A percentile compares a stretch with the other conserved stretches of the same genome.
Conservation (phyloP, 2,888 invertebrate genomes). For the Polymixis flavicincta region DNA sequence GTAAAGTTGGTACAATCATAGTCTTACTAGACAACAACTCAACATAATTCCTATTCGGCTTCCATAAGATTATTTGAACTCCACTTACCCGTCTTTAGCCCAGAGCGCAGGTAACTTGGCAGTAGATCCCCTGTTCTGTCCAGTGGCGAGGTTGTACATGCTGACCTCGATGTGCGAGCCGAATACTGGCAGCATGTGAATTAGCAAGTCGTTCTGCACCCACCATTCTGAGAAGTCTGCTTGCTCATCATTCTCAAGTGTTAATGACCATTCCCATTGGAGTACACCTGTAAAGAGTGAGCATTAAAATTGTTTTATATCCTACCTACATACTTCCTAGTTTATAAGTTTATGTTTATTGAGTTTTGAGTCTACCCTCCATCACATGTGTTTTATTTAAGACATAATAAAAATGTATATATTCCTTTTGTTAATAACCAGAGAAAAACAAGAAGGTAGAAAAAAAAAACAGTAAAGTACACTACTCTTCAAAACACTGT, state of each 20-base stretch:
- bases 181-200: constrained; percentile 91
- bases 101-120: constrained; percentile 92
- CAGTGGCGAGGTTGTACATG: constrained; percentile 91
- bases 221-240: constrained; percentile 90
- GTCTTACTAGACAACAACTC: too few species aligned
- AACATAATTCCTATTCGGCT: too few species aligned
- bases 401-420: too few species aligned
- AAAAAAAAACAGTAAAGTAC: background rate
- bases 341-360: too few species aligned
- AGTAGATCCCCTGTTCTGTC: constrained; percentile 90
- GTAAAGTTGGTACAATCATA: too few species aligned
- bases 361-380: too few species aligned
- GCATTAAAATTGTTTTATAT: too few species aligned
- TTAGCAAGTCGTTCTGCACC: constrained; percentile 90
- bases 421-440: too few species aligned
- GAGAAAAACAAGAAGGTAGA: background rate
- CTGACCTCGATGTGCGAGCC: constrained; percentile 92
- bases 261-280: constrained; percentile 94
- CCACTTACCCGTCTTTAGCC: constrained; percentile 87
- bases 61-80: background rate
- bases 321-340: too few species aligned
- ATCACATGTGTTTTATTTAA: too few species aligned
- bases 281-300: constrained; percentile 86
- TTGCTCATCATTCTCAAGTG: constrained; percentile 80
- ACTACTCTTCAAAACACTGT: background rate